Evolutionary conservation across 1,140 invertebrate genomes (phyloP), one percentile per base, ranked within the genome.

Genomic region (Onthophagus taurus): DNA sequence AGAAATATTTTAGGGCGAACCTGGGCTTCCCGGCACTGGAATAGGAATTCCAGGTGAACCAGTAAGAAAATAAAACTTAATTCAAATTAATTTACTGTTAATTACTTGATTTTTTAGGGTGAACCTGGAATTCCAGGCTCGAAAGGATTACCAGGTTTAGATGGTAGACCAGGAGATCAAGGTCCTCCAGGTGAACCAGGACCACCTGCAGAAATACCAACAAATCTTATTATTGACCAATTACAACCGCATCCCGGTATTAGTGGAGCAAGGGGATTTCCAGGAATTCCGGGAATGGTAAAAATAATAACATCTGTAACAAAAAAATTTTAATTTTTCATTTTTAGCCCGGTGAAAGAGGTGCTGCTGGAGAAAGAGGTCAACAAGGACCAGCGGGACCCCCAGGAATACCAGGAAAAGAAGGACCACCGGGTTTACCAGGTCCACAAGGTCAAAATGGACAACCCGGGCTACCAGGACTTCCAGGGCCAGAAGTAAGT

Each of bases 61-160:
- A n/a, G n/a, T n/a, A n/a, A n/a, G n/a, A n/a, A n/a, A n/a, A n/a
- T n/a, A n/a, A n/a, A n/a, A n/a, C n/a, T n/a, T n/a, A n/a, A n/a
- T n/a, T n/a, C n/a, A n/a, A n/a, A n/a, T n/a, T n/a, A n/a, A n/a
- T n/a, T n/a, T n/a, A n/a, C n/a, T n/a, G n/a, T n/a, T n/a, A n/a
- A n/a, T n/a, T n/a, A n/a, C n/a, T n/a, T n/a, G n/a, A n/a, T n/a
- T n/a, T n/a, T n/a, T n/a, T n/a, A n/a, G 7, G 79, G 79, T 44
- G 63, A 70, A 60, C 71, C 75, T 64, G 77, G 77, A 74, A 42
- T 57, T 20, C 58, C 68, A 21, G 72, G 73, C 8, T 24, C 11
- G 7, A 26, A 17, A 24, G 38, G 38, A 8, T 50, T 55, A 19
- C 52, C 57, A 26, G 75, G 75, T 11, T 31, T 64, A 34, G 59